Conservation (phyloP, 2,113 vertebrate species). For the Chloebia gouldiae region DNA sequence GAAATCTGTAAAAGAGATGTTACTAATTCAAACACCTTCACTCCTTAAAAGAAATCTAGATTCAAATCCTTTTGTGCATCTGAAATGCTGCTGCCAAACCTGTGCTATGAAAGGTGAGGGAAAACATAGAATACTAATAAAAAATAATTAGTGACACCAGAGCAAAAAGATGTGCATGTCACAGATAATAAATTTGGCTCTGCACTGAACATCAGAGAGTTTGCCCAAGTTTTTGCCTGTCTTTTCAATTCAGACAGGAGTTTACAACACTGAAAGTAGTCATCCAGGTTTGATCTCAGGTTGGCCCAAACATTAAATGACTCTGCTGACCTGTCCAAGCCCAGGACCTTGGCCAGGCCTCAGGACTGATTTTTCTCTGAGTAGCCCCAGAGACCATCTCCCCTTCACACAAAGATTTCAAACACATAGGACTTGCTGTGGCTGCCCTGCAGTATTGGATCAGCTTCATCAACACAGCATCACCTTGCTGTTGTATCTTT, state of each 20-base stretch:
- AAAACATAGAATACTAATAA: background rate
- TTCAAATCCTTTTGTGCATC: background rate
- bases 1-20: background rate
- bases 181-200: background rate
- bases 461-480: background rate
- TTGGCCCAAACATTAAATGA: background rate
- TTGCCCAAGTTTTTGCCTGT: background rate
- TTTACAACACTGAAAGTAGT: background rate
- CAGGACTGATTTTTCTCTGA: background rate
- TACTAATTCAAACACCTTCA: background rate
- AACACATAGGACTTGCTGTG: background rate
- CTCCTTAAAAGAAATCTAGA: background rate
- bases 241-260: background rate
- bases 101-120: background rate
- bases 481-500: background rate
- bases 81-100: slow-evolving; percentile 2
- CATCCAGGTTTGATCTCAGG: background rate
- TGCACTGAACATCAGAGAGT: background rate
- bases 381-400: background rate
- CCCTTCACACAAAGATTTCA: background rate
- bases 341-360: background rate
- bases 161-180: background rate
- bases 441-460: background rate
- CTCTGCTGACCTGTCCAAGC: background rate
- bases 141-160: background rate